These are phyloP conservation scores for Hydrochoerus hydrochaeris DNA, from an alignment of 2,113 vertebrate genomes.

Conservation along the genomic window DNA sequence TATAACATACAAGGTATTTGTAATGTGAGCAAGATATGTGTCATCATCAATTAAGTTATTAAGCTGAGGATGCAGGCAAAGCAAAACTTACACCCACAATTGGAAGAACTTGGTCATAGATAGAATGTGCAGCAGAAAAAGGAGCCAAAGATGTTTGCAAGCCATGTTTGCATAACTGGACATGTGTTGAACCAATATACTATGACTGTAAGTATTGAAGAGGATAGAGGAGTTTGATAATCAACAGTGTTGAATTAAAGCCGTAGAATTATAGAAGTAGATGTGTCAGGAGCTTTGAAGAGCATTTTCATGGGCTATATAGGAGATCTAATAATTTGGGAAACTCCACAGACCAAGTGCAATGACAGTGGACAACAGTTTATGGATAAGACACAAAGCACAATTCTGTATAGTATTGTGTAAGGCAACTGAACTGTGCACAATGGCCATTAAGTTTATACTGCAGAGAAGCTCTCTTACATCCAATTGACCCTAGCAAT, in stretches of 20 bases:
- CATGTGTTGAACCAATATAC: not conserved
- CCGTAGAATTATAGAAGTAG: not conserved
- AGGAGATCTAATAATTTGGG: not conserved
- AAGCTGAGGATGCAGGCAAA: not conserved
- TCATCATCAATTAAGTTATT: not conserved
- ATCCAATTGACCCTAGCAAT: not conserved
- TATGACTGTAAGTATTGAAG: not conserved
- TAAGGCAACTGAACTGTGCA: not conserved
- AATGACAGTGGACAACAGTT: not conserved
- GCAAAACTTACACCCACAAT: not conserved
- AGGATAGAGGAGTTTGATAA: not conserved
- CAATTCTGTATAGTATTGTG: not conserved
- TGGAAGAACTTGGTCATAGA: not conserved
- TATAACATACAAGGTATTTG: not conserved
- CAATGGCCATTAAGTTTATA: not conserved
- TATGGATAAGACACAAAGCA: not conserved
- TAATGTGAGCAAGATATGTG: not conserved
- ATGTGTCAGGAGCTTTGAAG: not conserved
- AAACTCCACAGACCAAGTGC: not conserved
- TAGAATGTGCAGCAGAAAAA: not conserved
- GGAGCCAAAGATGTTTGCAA: not conserved
- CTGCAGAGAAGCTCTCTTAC: not conserved
- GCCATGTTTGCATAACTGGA: not conserved
- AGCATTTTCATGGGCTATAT: not conserved
- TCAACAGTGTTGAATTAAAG: not conserved